phyloP scores from a whole-genome alignment of 2,113 vertebrate species.

The Plecotus auritus region DNA sequence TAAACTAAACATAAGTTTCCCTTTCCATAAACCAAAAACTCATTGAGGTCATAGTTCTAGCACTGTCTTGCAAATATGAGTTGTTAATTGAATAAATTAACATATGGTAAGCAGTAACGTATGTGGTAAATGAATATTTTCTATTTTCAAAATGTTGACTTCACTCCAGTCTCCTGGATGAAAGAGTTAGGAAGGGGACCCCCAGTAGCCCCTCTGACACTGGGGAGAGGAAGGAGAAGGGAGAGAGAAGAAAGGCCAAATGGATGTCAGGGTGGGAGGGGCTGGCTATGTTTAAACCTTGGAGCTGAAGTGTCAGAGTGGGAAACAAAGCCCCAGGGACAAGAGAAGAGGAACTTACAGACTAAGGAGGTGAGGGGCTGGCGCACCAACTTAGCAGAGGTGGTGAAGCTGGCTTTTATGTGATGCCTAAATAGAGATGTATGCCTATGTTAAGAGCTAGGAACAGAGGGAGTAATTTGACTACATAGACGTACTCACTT shows the following conservation, averaged over 20 bases:
- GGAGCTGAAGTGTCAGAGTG: not conserved
- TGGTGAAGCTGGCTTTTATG: not conserved
- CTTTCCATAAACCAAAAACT: not conserved
- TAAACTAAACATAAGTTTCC: not conserved
- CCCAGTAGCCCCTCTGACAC: not conserved
- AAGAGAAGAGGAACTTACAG: not conserved
- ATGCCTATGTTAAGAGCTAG: not conserved
- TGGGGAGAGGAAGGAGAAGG: not conserved
- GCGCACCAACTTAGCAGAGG: not conserved
- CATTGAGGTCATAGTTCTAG: not conserved
- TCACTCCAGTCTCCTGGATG: not conserved
- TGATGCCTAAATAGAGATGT: not conserved
- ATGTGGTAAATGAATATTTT: not conserved
- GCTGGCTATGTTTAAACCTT: not conserved
- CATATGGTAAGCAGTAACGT: not conserved
- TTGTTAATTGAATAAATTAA: not conserved
- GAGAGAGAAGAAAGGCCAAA: not conserved
- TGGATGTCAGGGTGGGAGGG: not conserved
- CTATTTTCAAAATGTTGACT: not conserved
- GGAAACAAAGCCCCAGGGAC: not conserved
- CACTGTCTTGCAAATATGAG: not conserved
- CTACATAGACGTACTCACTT: not conserved
- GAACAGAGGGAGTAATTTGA: conserved; percentile 21
- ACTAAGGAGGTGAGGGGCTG: not conserved
- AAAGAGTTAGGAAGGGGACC: too few relatives aligned